Evolutionary conservation across 2,888 invertebrate species (phyloP).

Genomic region (Pterostichus madidus): DNA sequence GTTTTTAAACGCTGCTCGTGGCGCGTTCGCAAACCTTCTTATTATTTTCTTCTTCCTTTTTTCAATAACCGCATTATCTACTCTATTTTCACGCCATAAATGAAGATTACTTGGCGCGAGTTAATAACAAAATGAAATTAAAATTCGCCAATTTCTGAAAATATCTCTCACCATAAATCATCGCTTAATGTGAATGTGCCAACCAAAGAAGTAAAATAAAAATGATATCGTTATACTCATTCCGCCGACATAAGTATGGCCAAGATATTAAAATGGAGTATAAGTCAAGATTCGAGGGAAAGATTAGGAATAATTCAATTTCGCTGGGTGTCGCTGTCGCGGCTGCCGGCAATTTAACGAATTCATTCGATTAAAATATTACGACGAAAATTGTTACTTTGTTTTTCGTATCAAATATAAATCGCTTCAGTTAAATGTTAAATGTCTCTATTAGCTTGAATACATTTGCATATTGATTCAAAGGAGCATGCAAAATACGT

Average conservation of each 20-base stretch:
- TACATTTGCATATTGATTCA: slow-evolving; percentile 32
- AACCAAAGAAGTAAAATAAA: slow-evolving; percentile 58
- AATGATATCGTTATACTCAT: slow-evolving; percentile 47
- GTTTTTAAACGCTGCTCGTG: slow-evolving; percentile 27
- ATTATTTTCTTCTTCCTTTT: slow-evolving; percentile 59
- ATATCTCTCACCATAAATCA: slow-evolving; percentile 60
- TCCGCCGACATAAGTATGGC: slow-evolving; percentile 35
- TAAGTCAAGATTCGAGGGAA: slow-evolving; percentile 71
- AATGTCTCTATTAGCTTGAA: slow-evolving; percentile 30
- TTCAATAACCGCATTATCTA: slow-evolving; percentile 61
- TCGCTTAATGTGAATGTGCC: slow-evolving; percentile 55
- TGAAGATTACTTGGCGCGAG: slow-evolving; percentile 58
- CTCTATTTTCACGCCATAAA: slow-evolving; percentile 63
- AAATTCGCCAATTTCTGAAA: slow-evolving; percentile 61
- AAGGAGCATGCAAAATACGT: slow-evolving; percentile 5
- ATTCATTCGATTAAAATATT: slow-evolving; percentile 44
- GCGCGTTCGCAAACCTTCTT: slow-evolving; percentile 44
- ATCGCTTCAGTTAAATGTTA: neutral
- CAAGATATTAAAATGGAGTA: slow-evolving; percentile 69
- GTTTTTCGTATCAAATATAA: slow-evolving; percentile 5
- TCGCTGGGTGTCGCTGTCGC: slow-evolving; percentile 48
- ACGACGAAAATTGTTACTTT: slow-evolving; percentile 38
- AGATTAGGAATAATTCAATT: slow-evolving; percentile 72
- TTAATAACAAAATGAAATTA: slow-evolving; percentile 64
- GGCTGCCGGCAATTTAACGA: slow-evolving; percentile 20